phyloP scores from a whole-genome alignment of 2,888 invertebrate species.

The Heterodera filipjevi region DNA sequence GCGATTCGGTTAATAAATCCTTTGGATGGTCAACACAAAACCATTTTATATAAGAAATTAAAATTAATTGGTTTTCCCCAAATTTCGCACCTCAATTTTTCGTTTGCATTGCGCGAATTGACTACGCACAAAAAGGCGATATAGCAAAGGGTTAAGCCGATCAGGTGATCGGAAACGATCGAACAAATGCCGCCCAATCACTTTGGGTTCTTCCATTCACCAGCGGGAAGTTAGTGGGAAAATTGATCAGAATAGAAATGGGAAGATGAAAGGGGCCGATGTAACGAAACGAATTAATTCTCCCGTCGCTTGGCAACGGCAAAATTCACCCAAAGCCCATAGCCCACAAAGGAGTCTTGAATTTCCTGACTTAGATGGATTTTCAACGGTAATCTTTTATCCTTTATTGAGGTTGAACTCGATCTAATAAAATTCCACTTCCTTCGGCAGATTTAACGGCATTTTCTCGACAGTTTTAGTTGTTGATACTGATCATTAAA shows the following conservation, averaged over 20 bases:
- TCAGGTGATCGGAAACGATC: constrained; percentile 29
- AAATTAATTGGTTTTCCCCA: background rate
- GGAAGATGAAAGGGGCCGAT: too few relatives aligned
- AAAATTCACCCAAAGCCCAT: too few relatives aligned
- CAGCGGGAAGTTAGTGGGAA: background rate
- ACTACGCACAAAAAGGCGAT: constrained; percentile 27
- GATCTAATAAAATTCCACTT: too few relatives aligned
- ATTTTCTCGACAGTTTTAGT: too few relatives aligned
- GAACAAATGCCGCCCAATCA: background rate
- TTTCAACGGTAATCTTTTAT: too few relatives aligned
- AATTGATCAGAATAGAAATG: background rate
- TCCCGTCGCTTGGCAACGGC: too few relatives aligned
- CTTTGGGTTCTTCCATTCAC: background rate
- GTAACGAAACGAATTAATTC: too few relatives aligned
- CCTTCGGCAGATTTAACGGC: too few relatives aligned
- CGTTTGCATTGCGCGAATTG: constrained; percentile 34
- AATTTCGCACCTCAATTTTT: constrained; percentile 23
- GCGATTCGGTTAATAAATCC: constrained; percentile 46
- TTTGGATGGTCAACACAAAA: constrained; percentile 23
- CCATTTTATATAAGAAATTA: background rate
- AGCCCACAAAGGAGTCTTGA: too few relatives aligned
- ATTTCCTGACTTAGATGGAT: too few relatives aligned
- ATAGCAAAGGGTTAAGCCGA: constrained; percentile 27
- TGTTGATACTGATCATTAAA: background rate
- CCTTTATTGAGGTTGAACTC: too few relatives aligned